Evolutionary conservation across 2,113 vertebrate genomes (phyloP), one percentile per base, ranked within the genome.

Genomic region (Grus americana): DNA sequence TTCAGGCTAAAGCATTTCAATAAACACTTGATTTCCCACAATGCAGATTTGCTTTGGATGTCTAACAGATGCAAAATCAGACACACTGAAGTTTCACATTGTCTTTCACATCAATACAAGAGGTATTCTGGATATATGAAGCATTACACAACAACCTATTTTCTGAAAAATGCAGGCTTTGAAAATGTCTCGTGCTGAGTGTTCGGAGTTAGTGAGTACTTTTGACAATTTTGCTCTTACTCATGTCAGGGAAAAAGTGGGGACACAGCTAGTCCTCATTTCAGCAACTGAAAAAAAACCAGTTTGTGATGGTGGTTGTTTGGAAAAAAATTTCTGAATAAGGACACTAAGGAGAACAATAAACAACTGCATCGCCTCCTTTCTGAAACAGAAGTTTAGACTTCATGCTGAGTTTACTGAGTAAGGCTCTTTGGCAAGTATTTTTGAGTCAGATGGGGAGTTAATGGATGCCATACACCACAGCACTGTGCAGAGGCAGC

Each of bases 331-430:
- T 5, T 29, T 40, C 71, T 71, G 46, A 93, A 83, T 78, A 90
- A 93, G n/a, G 59, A 55, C 24, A 79, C 27, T 44, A 58, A 49
- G 11, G 71, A 75, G 40, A 80, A 84, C 24, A 83, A 86, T 42
- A 63, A 90, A 83, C 1, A 10, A 81, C 26, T 40, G 26, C 17
- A 75, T 46, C 4, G 2, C 29, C 36, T 81, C 10, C 24, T 76
- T 92, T 85, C 73, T 82, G 50, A 92, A 85, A 79, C 40, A 76
- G 55, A 96, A 80, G 52, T 84, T 95, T 63, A 72, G 49, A 46
- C 44, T 79, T 87, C 91, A 76, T 73, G 78, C 58, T 87, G 61
- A 72, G 36, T 87, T 95, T 79, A 68, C 66, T 49, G 54, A 86
- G 42, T 38, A 65, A 72, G 30, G 26, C 44, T 67, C 38, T 80